Conservation (phyloP, 2,113 vertebrate species). For the Trichomycterus rosablanca region DNA sequence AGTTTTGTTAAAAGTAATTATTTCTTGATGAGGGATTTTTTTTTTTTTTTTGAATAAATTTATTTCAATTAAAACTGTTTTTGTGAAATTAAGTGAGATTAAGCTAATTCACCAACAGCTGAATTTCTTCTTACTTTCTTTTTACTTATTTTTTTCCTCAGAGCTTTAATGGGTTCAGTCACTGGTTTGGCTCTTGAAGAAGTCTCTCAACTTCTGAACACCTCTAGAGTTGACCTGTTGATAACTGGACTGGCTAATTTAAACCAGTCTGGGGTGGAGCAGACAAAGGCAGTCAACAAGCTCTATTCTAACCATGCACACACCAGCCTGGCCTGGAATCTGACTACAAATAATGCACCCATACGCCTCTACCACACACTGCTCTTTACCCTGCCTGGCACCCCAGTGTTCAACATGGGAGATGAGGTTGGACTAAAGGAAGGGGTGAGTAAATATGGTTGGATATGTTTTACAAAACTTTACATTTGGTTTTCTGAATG, state of each 20-base stretch:
- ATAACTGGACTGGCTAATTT: constrained; percentile 49
- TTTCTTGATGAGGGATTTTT: no score
- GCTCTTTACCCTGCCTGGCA: constrained; percentile 79
- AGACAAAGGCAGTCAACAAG: constrained; percentile 35
- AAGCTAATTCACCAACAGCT: no score
- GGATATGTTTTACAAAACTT: background rate
- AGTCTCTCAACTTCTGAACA: constrained; percentile 47
- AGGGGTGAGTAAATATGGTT: constrained; percentile 4
- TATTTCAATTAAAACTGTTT: no score
- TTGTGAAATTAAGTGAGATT: no score
- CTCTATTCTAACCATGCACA: constrained; percentile 51
- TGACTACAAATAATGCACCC: constrained; percentile 53
- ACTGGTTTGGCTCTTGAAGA: fast-evolving
- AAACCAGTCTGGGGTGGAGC: constrained; percentile 34
- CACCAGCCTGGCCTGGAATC: constrained; percentile 59
- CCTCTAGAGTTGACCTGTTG: constrained; percentile 51
- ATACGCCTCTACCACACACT: constrained; percentile 74
- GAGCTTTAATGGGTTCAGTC: constrained; percentile 59
- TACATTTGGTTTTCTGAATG: background rate
- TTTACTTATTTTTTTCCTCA: constrained; percentile 28
- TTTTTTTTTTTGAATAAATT: no score
- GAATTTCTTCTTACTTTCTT: no score
- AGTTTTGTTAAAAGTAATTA: no score
- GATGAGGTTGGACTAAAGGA: constrained; percentile 76
- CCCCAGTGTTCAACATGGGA: constrained; percentile 77